Evolutionary conservation across 2,113 vertebrate genomes (phyloP).

Genomic region (Callorhinus ursinus): DNA sequence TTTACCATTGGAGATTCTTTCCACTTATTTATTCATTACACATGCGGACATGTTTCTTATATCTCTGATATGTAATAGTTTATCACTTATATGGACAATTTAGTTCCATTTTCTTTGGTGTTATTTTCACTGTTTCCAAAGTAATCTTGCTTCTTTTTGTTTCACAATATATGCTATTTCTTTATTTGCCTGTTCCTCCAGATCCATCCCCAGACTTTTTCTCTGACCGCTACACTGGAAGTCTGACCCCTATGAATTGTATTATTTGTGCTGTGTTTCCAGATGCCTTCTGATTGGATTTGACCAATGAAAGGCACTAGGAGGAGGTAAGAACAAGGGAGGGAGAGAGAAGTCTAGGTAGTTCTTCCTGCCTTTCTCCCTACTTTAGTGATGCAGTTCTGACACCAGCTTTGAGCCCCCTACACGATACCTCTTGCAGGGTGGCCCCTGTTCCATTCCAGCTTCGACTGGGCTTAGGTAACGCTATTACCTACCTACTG

Average conservation of each 20-base stretch:
- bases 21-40: neutral
- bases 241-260: neutral
- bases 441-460: neutral
- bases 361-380: neutral
- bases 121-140: neutral
- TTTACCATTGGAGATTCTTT: neutral
- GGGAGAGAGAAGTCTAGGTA: neutral
- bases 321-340: neutral
- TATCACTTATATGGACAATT: neutral
- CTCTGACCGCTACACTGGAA: neutral
- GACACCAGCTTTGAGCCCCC: neutral
- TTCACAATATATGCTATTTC: neutral
- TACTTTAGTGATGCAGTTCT: neutral
- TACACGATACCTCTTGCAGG: neutral
- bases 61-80: neutral
- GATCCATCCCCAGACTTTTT: neutral
- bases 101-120: neutral
- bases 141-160: neutral
- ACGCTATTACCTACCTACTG: neutral
- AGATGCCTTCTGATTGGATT: neutral
- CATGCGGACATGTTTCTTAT: neutral
- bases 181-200: neutral
- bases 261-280: neutral
- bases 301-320: neutral
- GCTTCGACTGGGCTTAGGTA: neutral